Evolutionary conservation across 2,888 invertebrate genomes (phyloP).

Genomic region (Pantelozetes paolii): DNA sequence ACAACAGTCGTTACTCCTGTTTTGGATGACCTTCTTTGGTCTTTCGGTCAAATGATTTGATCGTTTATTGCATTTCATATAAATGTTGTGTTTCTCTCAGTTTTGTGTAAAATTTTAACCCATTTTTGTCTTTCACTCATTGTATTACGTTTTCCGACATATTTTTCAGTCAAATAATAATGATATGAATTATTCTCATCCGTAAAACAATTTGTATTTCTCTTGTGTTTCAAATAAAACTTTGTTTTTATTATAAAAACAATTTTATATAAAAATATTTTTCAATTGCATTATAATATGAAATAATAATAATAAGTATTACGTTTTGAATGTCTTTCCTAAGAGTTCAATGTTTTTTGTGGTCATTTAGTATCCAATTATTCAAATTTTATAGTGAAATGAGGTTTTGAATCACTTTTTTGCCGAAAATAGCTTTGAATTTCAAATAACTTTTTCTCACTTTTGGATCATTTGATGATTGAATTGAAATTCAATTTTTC

Average conservation of each 20-base stretch:
- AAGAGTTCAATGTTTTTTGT: slow-evolving; percentile 5
- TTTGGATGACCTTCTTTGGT: too few species aligned
- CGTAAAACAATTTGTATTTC: not conserved
- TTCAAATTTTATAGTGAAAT: not conserved
- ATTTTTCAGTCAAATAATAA: not conserved
- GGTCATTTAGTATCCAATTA: slow-evolving; percentile 4
- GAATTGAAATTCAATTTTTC: too few species aligned
- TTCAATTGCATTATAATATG: too few species aligned
- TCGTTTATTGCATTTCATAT: not conserved
- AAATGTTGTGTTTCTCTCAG: too few species aligned
- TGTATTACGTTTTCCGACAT: not conserved
- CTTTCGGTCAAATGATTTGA: not conserved
- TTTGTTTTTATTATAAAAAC: too few species aligned
- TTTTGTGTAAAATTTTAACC: too few species aligned
- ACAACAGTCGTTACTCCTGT: too few species aligned
- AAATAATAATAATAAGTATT: too few species aligned
- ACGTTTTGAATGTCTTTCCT: not conserved
- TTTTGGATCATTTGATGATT: not conserved
- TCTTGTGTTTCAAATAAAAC: not conserved
- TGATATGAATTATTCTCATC: not conserved
- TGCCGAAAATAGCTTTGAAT: too few species aligned
- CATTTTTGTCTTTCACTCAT: not conserved
- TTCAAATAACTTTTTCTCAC: not conserved
- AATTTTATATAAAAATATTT: too few species aligned
- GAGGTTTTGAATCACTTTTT: not conserved